A percentile compares a stretch with the other conserved stretches of the same genome.
Evolutionary conservation across 2,797 vertebrate species (phyloP).

Genomic region (Enteromius unitaeniatus): DNA sequence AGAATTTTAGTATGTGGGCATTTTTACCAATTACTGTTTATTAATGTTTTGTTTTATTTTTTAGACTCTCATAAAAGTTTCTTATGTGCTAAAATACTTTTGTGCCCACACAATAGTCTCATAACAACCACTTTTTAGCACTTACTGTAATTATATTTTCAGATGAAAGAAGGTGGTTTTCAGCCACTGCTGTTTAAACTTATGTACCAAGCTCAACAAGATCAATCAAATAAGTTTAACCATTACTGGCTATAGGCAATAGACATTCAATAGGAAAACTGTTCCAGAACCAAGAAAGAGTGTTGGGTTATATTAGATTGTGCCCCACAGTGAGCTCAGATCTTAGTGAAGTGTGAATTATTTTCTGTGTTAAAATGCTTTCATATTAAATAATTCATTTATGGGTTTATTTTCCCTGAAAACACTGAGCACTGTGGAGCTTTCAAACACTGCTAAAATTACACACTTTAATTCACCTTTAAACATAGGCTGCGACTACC

Average conservation of each 20-base stretch:
- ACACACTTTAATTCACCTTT: constrained; percentile 10
- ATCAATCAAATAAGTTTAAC: not conserved
- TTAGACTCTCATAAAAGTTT: not conserved
- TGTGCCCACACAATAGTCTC: constrained; percentile 3
- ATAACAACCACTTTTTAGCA: not conserved
- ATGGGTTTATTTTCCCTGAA: not conserved
- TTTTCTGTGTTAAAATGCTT: constrained; percentile 1
- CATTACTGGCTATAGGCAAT: not conserved
- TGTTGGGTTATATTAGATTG: not conserved
- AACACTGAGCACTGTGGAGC: not conserved
- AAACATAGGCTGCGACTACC: not conserved
- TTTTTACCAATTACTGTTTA: not conserved
- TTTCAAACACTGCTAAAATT: not conserved
- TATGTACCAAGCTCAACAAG: not conserved
- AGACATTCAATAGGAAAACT: not conserved
- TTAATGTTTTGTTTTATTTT: not conserved
- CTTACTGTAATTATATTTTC: constrained; percentile 7
- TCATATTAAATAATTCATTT: not conserved
- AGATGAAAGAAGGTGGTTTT: not conserved
- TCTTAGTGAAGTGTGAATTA: not conserved
- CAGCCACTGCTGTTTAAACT: not conserved
- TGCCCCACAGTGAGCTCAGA: not conserved
- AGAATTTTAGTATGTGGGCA: not conserved
- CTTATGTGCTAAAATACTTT: not conserved
- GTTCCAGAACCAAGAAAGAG: not conserved